These are phyloP conservation scores for Lochmaea capreae DNA, from an alignment of 2,888 invertebrate species.

Conservation along the genomic window DNA sequence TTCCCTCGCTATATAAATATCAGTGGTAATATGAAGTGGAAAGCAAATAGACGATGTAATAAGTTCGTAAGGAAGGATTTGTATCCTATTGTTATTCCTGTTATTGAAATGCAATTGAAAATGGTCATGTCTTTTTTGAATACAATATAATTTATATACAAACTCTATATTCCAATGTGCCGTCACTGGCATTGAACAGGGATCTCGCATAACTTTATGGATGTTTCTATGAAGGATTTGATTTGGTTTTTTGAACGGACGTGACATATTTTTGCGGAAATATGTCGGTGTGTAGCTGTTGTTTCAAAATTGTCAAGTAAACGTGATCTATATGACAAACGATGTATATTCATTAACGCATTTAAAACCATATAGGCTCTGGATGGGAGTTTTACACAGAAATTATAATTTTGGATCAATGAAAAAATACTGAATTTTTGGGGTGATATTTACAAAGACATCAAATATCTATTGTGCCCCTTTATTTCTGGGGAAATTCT, in stretches of 20 bases:
- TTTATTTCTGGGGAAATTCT: no score
- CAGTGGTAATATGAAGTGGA: no score
- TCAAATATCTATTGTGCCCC: no score
- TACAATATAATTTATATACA: slow-evolving; percentile 2
- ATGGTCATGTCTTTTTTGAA: background rate
- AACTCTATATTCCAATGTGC: background rate
- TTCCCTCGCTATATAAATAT: no score
- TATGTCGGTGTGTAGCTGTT: background rate
- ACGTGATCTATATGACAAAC: background rate
- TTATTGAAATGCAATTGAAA: background rate
- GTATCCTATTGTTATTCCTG: background rate
- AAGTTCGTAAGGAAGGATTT: no score
- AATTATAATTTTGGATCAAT: background rate
- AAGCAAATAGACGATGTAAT: no score
- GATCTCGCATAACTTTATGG: background rate
- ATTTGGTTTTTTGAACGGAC: background rate
- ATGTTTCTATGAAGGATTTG: background rate
- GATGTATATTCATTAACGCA: background rate
- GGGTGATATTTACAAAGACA: no score
- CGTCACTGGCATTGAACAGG: background rate
- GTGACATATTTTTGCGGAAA: background rate
- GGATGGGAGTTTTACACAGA: background rate
- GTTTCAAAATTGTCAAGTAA: background rate
- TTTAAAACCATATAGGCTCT: background rate
- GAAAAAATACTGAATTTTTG: no score